Base-by-base conservation (phyloP, 1,140 invertebrate species). In the Scaptodrosophila lebanonensis region DNA sequence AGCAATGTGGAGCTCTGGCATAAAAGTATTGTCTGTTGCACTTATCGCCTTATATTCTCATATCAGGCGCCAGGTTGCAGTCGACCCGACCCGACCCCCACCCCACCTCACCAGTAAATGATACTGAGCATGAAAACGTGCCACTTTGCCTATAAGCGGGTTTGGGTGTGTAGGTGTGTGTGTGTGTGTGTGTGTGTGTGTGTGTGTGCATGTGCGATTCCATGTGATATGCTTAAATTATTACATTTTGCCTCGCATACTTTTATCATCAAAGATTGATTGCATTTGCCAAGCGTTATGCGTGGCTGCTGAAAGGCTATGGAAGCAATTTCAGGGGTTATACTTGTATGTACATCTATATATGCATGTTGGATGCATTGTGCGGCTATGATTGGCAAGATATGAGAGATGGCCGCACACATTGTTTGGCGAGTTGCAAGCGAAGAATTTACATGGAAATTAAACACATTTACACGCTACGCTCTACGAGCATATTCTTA, bases 151-250 rank as follows among this genome's bases (percentile, higher is more conserved):
- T n/a, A n/a, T n/a, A n/a, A n/a, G n/a, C n/a, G n/a, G n/a, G n/a
- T n/a, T n/a, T n/a, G n/a, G n/a, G n/a, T n/a, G n/a, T n/a, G n/a
- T n/a, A n/a, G n/a, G 1, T 11, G 13, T 16, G 47, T 38, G 40
- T 30, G 36, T 27, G 48, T 7, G 12, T 6, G n/a, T n/a, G 39
- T 39, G 51, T n/a, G n/a, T n/a, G n/a, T n/a, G 1, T 11, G 13
- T 16, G 47, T 38, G 40, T 30, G 36, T 27, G 48, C 6, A 18
- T 6, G n/a, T n/a, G 39, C 44, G 51, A 64, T 73, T 67, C 54
- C 70, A 54, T 73, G 62, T 73, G 65, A 73, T 68, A 68, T 64
- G 40, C 69, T 73, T 67, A 73, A 73, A 73, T 73, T 73, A 73
- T 73, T 73, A 57, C 70, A 64, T 65, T 73, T 64, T 59, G 52